A percentile compares a stretch with the other conserved stretches of the same genome.
These are phyloP conservation scores for Nudaria mundana DNA, from an alignment of 2,888 invertebrate genomes.

Conservation along the genomic window DNA sequence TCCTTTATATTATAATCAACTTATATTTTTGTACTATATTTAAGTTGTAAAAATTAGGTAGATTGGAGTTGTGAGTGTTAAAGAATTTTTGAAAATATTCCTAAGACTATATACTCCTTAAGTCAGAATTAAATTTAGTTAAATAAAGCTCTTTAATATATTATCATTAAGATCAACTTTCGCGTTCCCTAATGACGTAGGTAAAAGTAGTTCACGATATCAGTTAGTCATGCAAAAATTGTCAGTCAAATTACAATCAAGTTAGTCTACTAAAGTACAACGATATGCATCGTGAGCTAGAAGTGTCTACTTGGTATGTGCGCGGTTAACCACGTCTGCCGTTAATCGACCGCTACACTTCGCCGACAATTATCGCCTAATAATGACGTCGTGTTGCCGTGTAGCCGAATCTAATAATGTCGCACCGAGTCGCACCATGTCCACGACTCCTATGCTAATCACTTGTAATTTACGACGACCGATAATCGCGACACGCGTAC, in stretches of 20 bases:
- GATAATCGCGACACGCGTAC: conserved; percentile 76
- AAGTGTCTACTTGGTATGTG: conserved; percentile 57
- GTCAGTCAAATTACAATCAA: too few species aligned
- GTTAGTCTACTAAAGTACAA: too few species aligned
- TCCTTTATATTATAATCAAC: conserved; percentile 24
- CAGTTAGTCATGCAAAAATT: too few species aligned
- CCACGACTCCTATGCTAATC: conserved; percentile 77
- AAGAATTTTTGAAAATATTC: too few species aligned
- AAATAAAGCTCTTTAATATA: too few species aligned
- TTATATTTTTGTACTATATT: conserved; percentile 15
- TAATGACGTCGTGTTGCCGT: conserved; percentile 64
- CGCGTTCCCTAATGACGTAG: too few species aligned
- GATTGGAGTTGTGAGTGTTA: too few species aligned
- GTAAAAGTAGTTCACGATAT: too few species aligned
- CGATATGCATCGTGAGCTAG: conserved; percentile 42
- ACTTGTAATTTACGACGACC: conserved; percentile 71
- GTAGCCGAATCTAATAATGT: conserved; percentile 72
- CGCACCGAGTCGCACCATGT: conserved; percentile 40
- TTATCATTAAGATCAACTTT: too few species aligned
- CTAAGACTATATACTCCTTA: too few species aligned
- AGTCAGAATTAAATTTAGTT: too few species aligned
- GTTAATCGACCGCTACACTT: conserved; percentile 76
- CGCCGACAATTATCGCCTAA: conserved; percentile 74
- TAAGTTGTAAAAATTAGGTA: too few species aligned
- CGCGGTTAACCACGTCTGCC: conserved; percentile 51